These are phyloP conservation scores for Propsilocerus akamusi DNA, from an alignment of 1,140 invertebrate genomes.

Conservation along the genomic window DNA sequence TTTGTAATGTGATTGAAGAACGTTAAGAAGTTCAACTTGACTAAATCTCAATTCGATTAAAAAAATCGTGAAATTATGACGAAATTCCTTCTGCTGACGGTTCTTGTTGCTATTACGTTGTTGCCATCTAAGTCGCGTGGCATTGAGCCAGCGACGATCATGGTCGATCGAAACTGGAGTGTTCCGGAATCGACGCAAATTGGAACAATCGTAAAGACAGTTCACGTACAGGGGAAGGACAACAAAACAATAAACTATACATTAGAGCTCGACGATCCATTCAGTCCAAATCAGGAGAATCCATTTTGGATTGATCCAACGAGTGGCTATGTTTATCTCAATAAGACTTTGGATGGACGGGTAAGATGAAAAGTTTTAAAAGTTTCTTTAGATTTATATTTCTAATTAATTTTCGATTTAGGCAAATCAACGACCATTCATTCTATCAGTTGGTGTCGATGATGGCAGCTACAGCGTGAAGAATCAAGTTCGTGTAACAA, in stretches of 20 bases:
- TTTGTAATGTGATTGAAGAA: no score
- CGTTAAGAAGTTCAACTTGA: no score
- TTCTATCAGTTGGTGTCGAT: conserved; percentile 7
- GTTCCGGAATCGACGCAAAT: conserved; percentile 41
- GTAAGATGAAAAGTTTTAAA: conserved; percentile 26
- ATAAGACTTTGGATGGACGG: conserved; percentile 42
- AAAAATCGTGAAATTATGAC: no score
- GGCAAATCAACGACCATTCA: background rate
- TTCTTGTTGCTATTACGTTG: no score
- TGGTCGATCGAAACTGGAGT: conserved; percentile 41
- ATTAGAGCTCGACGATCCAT: conserved; percentile 18
- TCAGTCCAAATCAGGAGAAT: conserved; percentile 42
- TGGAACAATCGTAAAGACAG: conserved; percentile 37
- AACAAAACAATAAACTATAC: conserved; percentile 10
- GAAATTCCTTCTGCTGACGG: no score
- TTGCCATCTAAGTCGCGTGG: no score
- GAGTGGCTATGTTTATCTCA: conserved; percentile 47
- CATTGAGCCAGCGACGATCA: conserved; percentile 14
- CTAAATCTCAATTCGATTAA: no score
- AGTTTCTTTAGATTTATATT: background rate
- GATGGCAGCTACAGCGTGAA: background rate
- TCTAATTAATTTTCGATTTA: conserved; percentile 2
- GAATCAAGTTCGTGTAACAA: background rate
- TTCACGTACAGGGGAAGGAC: conserved; percentile 37
- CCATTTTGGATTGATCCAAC: conserved; percentile 48